Evolutionary conservation across 2,113 vertebrate genomes (phyloP).

Genomic region (Takifugu bimaculatus): DNA sequence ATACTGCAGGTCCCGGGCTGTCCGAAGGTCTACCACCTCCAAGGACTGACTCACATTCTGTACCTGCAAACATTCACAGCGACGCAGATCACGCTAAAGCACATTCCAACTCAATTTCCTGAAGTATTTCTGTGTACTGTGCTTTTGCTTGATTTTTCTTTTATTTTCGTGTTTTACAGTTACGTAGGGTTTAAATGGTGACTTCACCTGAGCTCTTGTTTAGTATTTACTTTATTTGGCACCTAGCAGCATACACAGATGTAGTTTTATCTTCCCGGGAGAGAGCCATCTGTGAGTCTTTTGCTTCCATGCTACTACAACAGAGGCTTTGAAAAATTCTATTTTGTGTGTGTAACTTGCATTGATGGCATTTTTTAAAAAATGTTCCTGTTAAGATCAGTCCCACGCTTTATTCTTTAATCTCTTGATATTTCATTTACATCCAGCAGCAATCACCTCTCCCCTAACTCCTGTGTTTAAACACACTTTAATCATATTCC

Average conservation of each 20-base stretch:
- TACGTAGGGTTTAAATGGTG: neutral
- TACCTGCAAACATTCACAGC: conserved; percentile 74
- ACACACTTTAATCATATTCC: too few relatives aligned
- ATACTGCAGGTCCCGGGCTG: conserved; percentile 92
- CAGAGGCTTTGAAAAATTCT: neutral
- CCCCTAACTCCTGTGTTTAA: too few relatives aligned
- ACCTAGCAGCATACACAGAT: neutral
- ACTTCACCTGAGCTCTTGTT: neutral
- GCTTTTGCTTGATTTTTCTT: conserved; percentile 4
- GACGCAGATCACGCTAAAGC: conserved; percentile 4
- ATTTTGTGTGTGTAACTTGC: neutral
- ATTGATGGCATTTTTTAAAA: neutral
- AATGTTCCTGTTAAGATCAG: neutral
- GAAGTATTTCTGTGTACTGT: neutral
- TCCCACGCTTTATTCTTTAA: too few relatives aligned
- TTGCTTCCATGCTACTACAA: neutral
- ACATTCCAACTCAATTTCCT: conserved; percentile 24
- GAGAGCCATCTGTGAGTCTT: conserved; percentile 2
- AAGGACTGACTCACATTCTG: conserved; percentile 96
- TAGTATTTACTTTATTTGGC: neutral
- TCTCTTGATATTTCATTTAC: too few relatives aligned
- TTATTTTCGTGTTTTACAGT: neutral
- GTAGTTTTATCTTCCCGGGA: neutral
- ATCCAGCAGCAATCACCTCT: too few relatives aligned
- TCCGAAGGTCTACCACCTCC: conserved; percentile 90